A percentile compares a stretch with the other conserved stretches of the same genome.
Evolutionary conservation across 2,888 invertebrate genomes (phyloP).

Genomic region (Phengaris arion): DNA sequence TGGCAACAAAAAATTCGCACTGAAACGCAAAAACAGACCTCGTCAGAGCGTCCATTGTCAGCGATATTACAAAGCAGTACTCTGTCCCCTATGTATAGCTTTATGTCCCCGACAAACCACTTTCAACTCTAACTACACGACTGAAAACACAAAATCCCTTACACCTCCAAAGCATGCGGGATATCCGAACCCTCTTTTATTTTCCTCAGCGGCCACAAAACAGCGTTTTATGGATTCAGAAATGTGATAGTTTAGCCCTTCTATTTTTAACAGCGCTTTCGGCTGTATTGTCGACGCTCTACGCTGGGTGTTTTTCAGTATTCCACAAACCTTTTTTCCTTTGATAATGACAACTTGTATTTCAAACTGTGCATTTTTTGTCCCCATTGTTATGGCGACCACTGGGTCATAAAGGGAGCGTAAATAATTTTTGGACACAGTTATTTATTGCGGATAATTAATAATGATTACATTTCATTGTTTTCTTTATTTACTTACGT

Average conservation of each 20-base stretch:
- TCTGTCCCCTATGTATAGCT: conserved; percentile 68
- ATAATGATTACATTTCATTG: conserved; percentile 19
- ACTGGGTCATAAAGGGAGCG: conserved; percentile 11
- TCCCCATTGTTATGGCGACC: conserved; percentile 2
- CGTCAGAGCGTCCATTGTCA: conserved; percentile 73
- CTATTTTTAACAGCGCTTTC: conserved; percentile 50
- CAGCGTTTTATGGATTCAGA: conserved; percentile 53
- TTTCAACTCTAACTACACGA: conserved; percentile 32
- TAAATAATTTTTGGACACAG: conserved; percentile 9
- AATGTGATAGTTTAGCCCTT: neutral
- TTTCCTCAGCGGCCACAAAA: conserved; percentile 56
- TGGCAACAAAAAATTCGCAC: conserved; percentile 65
- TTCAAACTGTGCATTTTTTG: conserved; percentile 53
- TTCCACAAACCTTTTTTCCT: conserved; percentile 46
- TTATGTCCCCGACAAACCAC: conserved; percentile 48
- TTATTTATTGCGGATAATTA: conserved; percentile 24
- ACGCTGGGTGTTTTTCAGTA: conserved; percentile 63
- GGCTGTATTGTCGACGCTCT: conserved; percentile 42
- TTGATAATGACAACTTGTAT: conserved; percentile 50
- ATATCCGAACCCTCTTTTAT: conserved; percentile 66
- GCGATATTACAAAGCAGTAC: conserved; percentile 69
- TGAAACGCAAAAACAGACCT: conserved; percentile 63
- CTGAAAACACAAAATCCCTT: conserved; percentile 41
- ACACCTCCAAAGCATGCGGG: conserved; percentile 42
- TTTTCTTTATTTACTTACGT: neutral